Evolutionary conservation across 2,888 invertebrate species (phyloP).

Genomic region (Criorhina ranunculi): DNA sequence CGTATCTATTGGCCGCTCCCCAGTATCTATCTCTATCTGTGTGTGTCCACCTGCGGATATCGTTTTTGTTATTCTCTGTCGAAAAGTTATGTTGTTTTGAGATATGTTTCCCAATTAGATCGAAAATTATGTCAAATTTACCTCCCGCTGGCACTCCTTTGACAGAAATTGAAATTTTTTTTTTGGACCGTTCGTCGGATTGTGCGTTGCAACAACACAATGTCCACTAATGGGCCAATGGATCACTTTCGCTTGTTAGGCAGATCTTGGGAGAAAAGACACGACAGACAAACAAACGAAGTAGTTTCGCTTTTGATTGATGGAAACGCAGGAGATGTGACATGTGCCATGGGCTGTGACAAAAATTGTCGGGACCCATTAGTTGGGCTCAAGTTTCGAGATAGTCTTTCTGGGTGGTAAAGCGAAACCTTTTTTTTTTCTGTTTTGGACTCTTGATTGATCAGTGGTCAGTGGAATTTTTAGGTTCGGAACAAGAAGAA

Average conservation of each 20-base stretch:
- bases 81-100: neutral
- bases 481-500: constrained; percentile 27
- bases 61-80: constrained; percentile 25
- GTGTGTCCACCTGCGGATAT: constrained; percentile 66
- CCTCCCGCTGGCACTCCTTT: constrained; percentile 40
- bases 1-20: constrained; percentile 55
- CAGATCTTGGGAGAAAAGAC: neutral
- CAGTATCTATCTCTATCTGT: neutral
- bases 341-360: constrained; percentile 71
- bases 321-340: constrained; percentile 64
- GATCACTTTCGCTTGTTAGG: constrained; percentile 73
- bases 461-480: constrained; percentile 35
- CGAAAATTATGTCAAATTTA: constrained; percentile 70
- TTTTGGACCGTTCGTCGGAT: neutral
- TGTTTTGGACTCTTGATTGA: constrained; percentile 40
- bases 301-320: constrained; percentile 68
- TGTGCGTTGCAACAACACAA: constrained; percentile 29
- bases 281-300: constrained; percentile 28
- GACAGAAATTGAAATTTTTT: constrained; percentile 40
- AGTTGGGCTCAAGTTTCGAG: constrained; percentile 56
- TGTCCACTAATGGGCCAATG: constrained; percentile 71
- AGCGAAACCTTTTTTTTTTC: neutral
- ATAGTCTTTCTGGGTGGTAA: constrained; percentile 64
- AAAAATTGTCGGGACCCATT: constrained; percentile 57
- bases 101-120: constrained; percentile 62